phyloP scores from a whole-genome alignment of 2,113 vertebrate genomes.

The Esox niger region DNA sequence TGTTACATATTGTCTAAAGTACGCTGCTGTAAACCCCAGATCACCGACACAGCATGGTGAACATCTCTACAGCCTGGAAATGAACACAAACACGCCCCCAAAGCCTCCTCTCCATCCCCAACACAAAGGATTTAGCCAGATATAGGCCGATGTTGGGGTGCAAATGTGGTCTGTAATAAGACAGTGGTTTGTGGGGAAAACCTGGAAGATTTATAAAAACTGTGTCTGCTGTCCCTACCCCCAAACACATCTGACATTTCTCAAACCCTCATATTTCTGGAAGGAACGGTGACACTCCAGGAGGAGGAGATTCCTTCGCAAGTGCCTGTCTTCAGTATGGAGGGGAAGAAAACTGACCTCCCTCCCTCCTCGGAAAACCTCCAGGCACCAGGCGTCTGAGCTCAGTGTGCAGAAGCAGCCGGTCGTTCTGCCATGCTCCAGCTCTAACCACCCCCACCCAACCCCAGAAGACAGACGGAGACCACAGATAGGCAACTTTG shows the following conservation, averaged over 20 bases:
- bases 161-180: background rate
- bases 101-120: no score
- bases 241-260: conserved; percentile 4
- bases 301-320: conserved; percentile 32
- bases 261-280: background rate
- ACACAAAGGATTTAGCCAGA: background rate
- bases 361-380: conserved; percentile 65
- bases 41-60: no score
- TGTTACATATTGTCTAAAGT: no score
- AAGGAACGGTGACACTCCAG: conserved; percentile 44
- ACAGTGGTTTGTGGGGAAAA: conserved; percentile 23
- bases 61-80: no score
- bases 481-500: conserved; percentile 38
- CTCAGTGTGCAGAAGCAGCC: conserved; percentile 60
- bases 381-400: conserved; percentile 59
- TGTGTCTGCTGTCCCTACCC: background rate
- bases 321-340: conserved; percentile 54
- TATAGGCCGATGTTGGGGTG: no score
- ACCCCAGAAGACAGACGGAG: conserved; percentile 57
- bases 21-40: conserved; percentile 8
- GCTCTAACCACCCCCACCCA: conserved; percentile 4
- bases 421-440: conserved; percentile 64
- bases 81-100: no score
- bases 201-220: no score
- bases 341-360: conserved; percentile 20